Conservation (phyloP, 2,113 vertebrate genomes). For the Holacanthus passer region DNA sequence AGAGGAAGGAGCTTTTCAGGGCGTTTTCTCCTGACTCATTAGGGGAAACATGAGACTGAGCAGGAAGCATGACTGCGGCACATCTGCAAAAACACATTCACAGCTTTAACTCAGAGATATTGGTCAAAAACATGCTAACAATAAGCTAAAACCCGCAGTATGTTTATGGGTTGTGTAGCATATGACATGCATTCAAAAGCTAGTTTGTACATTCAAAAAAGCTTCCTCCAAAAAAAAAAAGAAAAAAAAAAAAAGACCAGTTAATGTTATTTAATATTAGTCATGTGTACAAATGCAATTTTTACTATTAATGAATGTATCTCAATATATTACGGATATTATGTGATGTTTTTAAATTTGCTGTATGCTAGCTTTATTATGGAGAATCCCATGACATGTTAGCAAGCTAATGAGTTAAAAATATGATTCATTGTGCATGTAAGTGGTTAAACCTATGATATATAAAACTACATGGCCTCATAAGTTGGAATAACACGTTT, state of each 20-base stretch:
- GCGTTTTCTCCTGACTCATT: constrained; percentile 21
- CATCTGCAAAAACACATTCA: neutral
- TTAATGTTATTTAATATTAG: neutral
- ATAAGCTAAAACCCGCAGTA: neutral
- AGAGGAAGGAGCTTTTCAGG: constrained; percentile 20
- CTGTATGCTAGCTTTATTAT: neutral
- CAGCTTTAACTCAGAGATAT: neutral
- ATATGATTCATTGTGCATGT: no score
- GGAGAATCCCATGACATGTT: neutral
- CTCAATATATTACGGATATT: neutral
- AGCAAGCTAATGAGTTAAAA: neutral
- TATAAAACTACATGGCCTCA: neutral
- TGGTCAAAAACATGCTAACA: neutral
- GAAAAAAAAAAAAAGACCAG: neutral
- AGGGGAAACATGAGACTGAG: neutral
- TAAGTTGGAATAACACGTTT: neutral
- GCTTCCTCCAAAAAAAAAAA: neutral
- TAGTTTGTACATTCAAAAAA: neutral
- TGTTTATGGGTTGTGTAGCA: neutral
- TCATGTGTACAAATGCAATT: neutral
- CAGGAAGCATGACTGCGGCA: constrained; percentile 8
- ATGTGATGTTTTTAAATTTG: neutral
- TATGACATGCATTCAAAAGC: neutral
- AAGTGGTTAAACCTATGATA: accelerated
- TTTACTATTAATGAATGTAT: neutral